Evolutionary conservation across 2,113 vertebrate species (phyloP), one percentile per base, ranked within the genome.

Genomic region (Protobothrops mucrosquamatus): DNA sequence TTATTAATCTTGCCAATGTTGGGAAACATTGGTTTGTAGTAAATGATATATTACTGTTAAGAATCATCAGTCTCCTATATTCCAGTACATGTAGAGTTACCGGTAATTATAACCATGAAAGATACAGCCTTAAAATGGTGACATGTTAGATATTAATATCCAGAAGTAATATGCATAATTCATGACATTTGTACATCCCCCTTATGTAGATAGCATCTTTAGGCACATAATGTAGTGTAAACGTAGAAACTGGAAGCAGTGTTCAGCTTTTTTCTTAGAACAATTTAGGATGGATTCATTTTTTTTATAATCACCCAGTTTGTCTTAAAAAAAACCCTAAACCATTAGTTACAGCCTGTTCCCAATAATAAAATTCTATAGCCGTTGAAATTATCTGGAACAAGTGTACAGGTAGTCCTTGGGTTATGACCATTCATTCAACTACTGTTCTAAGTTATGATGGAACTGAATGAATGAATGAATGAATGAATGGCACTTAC

Each of bases 71-170:
- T 51, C 24, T 15, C 23, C 24, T 39, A 7, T 51, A 51, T 14
- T 39, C 46, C 22, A 26, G 26, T 87, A 26, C 85, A 81, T 39
- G 14, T 43, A 51, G 85, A 51, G 29, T 51, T 87, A n/a, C n/a
- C n/a, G n/a, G n/a, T n/a, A 87, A 51, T 87, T 87, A 87, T 46
- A 86, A 15, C 24, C 26, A 15, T 29, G 23, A 51, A 87, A 87
- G 26, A 8, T 34, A 54, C 29, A 9, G 29, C 29, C 52, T 88
- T 57, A 56, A 89, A 34, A 56, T 0, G 10, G n/a, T 85, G 34
- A 18, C 52, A 20, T 96, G 94, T 94, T 97, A 96, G 96, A 95
- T 94, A 95, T 95, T 97, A 96, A 95, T 96, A 96, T 96, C 96
- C 69, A 81, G 69, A 39, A 64, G 3, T 29, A 29, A 81, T 22